Evolutionary conservation across 2,797 vertebrate genomes (phyloP), one percentile per base, ranked within the genome.

Genomic region (Centroberyx gerrardi): DNA sequence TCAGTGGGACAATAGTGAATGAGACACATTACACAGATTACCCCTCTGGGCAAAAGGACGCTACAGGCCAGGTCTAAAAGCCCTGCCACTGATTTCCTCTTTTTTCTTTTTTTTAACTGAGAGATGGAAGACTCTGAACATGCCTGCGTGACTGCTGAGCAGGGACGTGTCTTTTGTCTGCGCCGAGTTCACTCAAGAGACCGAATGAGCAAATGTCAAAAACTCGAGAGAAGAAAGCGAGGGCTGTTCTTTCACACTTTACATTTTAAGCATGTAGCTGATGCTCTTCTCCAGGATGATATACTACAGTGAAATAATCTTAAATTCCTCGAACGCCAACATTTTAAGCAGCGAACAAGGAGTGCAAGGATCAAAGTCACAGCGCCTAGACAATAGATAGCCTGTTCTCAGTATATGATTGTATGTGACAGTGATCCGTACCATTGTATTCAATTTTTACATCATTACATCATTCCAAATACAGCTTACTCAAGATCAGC

Each of bases 1-100:
- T 96, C 95, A 94, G 89, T 87, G 91, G 94, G 94, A 97, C 96
- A 97, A 97, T 94, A 91, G 96, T 90, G 91, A 96, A 90, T 82
- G 93, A 95, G 94, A 93, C 93, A 92, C 91, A 91, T 96, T 94
- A 93, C 83, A 75, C 91, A 93, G 93, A 96, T 93, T 94, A 93
- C 93, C 92, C 91, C 93, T 92, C 71, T 56, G 84, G 88, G 91
- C 80, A 76, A 84, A 88, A 68, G 58, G 72, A 76, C 72, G 81
- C 81, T 86, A 84, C 68, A 93, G 92, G 80, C 82, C 84, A 79
- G 81, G 87, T 82, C 81, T 80, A 89, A 91, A 93, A 71, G 82
- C 91, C 74, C 75, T 9, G 67, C 71, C 68, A 17, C 82, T 64
- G 75, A 89, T 88, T 91, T 87, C 77, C 81, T 81, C 72, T 70